Evolutionary conservation across 2,888 invertebrate genomes (phyloP).

Genomic region (Rhynchonema sp.): DNA sequence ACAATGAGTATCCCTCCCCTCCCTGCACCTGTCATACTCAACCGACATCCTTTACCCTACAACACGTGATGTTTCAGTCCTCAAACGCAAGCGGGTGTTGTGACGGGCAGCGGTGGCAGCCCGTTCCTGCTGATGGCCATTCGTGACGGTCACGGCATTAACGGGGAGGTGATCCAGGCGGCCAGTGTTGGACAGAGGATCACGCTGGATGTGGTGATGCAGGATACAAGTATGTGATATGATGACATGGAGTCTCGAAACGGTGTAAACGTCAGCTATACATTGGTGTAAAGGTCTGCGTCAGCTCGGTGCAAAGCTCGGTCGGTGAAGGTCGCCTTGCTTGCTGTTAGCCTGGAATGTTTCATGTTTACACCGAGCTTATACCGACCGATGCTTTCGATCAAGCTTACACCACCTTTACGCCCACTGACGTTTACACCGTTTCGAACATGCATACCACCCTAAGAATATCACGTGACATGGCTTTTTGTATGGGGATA

Average conservation of each 20-base stretch:
- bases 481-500: too few species aligned
- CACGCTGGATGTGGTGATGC: slow-evolving; percentile 9
- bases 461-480: too few species aligned
- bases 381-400: too few species aligned
- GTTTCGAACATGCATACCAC: too few species aligned
- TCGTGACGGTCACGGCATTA: slow-evolving; percentile 9
- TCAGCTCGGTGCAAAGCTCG: too few species aligned
- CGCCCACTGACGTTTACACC: too few species aligned
- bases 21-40: not conserved
- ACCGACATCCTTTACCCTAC: not conserved
- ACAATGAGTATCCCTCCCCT: not conserved
- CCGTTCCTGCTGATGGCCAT: slow-evolving; percentile 11
- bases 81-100: slow-evolving; percentile 6
- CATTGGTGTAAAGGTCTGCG: too few species aligned
- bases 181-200: slow-evolving; percentile 9
- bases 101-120: slow-evolving; percentile 10
- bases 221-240: slow-evolving; percentile 8
- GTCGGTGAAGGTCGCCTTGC: too few species aligned
- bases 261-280: too few species aligned
- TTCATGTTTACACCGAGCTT: too few species aligned
- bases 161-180: slow-evolving; percentile 5
- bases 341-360: too few species aligned
- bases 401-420: too few species aligned
- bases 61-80: slow-evolving; percentile 4
- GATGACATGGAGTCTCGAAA: not conserved